phyloP scores from a whole-genome alignment of 2,113 vertebrate species.

The Rana temporaria region DNA sequence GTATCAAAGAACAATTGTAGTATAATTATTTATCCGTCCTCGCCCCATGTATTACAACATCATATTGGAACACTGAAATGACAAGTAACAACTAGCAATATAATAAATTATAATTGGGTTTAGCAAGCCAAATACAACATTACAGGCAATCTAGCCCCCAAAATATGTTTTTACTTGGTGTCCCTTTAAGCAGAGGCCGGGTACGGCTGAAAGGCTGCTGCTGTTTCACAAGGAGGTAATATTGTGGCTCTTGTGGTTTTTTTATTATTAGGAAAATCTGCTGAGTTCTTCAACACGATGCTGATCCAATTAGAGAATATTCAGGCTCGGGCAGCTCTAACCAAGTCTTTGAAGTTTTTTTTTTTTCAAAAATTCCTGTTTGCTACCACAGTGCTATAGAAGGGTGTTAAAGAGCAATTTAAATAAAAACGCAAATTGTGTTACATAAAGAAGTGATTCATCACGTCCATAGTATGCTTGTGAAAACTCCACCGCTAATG shows the following conservation, averaged over 20 bases:
- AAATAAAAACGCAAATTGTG: no score
- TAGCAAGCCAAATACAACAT: neutral
- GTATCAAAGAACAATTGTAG: neutral
- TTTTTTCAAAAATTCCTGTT: no score
- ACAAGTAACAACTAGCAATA: neutral
- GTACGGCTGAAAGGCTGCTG: neutral
- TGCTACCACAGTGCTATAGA: no score
- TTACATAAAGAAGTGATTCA: no score
- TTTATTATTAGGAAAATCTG: neutral
- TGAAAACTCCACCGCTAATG: no score
- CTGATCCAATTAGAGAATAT: neutral
- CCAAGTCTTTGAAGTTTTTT: no score
- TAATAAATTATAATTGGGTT: neutral
- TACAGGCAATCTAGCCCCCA: neutral
- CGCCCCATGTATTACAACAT: neutral
- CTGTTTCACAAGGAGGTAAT: neutral
- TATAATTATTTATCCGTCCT: neutral
- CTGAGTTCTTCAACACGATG: neutral
- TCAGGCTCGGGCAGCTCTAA: neutral
- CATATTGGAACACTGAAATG: neutral
- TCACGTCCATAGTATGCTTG: no score
- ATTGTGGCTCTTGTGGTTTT: slow-evolving; percentile 3
- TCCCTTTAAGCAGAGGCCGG: slow-evolving; percentile 2
- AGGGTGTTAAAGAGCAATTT: no score
- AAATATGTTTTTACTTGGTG: neutral